Percentiles rank a stretch among this genome's conserved stretches.
Conservation (phyloP, 92 coral and sea anemone species). For the Heliopora coerulea region DNA sequence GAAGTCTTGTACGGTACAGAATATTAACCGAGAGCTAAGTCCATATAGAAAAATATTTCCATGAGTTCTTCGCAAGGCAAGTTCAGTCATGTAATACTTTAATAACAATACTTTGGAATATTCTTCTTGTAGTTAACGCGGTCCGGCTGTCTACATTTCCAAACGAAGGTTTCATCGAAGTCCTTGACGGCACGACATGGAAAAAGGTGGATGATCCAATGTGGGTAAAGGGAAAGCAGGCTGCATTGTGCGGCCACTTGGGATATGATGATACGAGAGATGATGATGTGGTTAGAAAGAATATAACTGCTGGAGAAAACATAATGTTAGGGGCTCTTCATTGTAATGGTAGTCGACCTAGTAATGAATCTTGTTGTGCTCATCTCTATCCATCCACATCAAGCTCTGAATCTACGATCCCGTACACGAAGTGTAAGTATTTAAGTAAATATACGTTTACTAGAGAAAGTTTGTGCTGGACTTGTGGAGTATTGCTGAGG, state of each 20-base stretch:
- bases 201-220: neutral
- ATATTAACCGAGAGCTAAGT: no score
- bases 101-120: no score
- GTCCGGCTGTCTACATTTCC: neutral
- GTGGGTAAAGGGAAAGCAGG: neutral
- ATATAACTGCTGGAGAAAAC: no score
- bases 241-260: neutral
- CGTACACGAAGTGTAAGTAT: slow-evolving; percentile 17
- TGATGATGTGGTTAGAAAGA: no score
- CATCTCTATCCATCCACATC: neutral
- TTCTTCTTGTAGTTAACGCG: neutral
- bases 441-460: no score
- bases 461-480: no score
- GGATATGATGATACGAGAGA: neutral
- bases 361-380: neutral
- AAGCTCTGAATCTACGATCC: neutral
- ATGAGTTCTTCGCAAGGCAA: no score
- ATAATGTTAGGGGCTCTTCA: no score
- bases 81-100: no score
- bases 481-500: no score
- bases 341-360: neutral
- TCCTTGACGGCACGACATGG: neutral
- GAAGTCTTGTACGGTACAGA: no score
- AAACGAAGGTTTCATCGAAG: slow-evolving; percentile 16
- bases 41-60: no score